phyloP scores from a whole-genome alignment of 2,797 vertebrate genomes.

The Argya squamiceps region DNA sequence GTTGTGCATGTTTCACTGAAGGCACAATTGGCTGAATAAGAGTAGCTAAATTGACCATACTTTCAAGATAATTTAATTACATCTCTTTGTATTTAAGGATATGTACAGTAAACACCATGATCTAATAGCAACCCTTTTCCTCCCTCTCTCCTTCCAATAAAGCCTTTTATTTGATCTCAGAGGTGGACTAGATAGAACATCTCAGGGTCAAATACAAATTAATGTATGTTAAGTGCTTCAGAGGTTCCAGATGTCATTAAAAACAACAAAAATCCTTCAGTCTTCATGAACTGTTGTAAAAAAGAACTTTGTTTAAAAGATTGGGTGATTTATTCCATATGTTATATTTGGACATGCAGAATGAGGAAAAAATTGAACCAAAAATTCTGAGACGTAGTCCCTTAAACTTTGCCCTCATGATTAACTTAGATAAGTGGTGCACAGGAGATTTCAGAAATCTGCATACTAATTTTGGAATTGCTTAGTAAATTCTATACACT shows the following conservation, averaged over 20 bases:
- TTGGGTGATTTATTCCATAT: background rate
- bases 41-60: conserved; percentile 59
- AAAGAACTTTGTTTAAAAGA: background rate
- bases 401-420: background rate
- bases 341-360: background rate
- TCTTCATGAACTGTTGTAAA: background rate
- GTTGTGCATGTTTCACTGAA: conserved; percentile 49
- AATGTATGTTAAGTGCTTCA: conserved; percentile 61
- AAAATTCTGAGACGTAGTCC: background rate
- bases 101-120: conserved; percentile 45
- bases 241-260: conserved; percentile 70
- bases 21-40: conserved; percentile 53
- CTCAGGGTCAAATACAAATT: conserved; percentile 66
- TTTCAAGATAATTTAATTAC: conserved; percentile 68
- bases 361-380: background rate
- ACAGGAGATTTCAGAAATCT: background rate
- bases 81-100: conserved; percentile 52
- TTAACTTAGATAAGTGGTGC: background rate
- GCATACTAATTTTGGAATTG: background rate
- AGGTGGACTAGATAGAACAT: conserved; percentile 68
- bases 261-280: conserved; percentile 10
- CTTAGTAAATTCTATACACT: background rate
- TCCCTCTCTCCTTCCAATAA: conserved; percentile 64
- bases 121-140: conserved; percentile 70
- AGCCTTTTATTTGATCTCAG: conserved; percentile 69